Evolutionary conservation across 2,797 vertebrate genomes (phyloP).

Genomic region (Prionace glauca): DNA sequence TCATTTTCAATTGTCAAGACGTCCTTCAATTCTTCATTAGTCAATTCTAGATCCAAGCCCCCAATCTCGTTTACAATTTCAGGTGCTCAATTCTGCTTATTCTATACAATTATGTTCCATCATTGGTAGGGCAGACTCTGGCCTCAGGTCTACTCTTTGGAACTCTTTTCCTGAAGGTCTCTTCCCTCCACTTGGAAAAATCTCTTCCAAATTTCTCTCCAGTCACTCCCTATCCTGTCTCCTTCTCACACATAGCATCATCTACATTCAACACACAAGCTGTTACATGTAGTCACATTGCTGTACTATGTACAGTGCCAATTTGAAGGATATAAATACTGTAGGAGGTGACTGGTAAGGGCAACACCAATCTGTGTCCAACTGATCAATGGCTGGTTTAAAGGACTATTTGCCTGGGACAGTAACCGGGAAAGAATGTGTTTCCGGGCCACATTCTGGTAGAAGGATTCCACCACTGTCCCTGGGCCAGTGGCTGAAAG

Average conservation of each 20-base stretch:
- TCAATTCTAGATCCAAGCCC: not conserved
- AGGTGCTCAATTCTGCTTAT: not conserved
- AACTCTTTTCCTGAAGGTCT: not conserved
- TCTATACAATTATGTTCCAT: not conserved
- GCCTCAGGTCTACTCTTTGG: not conserved
- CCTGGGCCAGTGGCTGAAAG: constrained; percentile 71
- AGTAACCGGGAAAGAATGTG: constrained; percentile 73
- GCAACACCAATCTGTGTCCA: constrained; percentile 77
- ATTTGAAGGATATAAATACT: constrained; percentile 80
- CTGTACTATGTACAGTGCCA: no score
- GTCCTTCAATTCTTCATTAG: not conserved
- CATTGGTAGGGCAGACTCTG: not conserved
- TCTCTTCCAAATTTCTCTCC: not conserved
- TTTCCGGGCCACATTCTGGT: constrained; percentile 76
- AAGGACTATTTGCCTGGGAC: constrained; percentile 58
- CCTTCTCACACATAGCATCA: not conserved
- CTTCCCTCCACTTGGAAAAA: not conserved
- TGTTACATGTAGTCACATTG: not conserved
- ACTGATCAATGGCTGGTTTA: constrained; percentile 59
- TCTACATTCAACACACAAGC: not conserved
- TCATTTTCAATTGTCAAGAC: not conserved
- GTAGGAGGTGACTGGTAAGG: constrained; percentile 70
- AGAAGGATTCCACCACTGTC: constrained; percentile 86
- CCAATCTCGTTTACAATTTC: not conserved
- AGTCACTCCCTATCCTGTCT: not conserved